Percentiles rank a stretch among this genome's conserved stretches.
phyloP scores from a whole-genome alignment of 2,888 invertebrate genomes.

The Tipula lateralis region DNA sequence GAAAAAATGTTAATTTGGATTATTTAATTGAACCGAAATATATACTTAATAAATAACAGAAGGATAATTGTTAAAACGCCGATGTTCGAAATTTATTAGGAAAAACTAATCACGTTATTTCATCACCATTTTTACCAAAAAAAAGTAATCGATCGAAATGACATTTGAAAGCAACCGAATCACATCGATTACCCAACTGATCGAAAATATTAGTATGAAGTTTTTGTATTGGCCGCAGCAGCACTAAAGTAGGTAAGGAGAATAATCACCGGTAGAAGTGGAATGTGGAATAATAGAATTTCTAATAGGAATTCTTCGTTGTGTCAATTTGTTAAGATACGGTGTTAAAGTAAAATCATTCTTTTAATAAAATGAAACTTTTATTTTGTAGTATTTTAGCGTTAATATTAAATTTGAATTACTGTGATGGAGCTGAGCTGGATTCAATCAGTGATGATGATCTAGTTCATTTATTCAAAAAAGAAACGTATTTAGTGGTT shows the following conservation, averaged over 20 bases:
- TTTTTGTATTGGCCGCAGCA: background rate
- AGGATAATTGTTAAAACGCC: background rate
- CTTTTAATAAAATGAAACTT: background rate
- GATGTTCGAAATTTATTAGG: background rate
- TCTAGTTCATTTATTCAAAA: constrained; percentile 67
- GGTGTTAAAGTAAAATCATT: too few species aligned
- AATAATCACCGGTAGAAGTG: too few species aligned
- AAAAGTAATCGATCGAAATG: background rate
- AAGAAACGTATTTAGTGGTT: constrained; percentile 74
- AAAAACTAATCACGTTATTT: constrained; percentile 14
- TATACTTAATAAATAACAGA: background rate
- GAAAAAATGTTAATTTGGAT: background rate
- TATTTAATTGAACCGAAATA: background rate
- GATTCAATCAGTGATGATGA: constrained; percentile 71
- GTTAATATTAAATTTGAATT: background rate
- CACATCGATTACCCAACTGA: background rate
- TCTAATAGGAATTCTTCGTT: too few species aligned
- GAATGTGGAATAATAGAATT: too few species aligned
- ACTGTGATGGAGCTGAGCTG: background rate
- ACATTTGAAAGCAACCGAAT: background rate
- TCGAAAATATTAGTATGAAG: background rate
- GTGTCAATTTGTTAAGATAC: too few species aligned
- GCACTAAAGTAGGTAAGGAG: background rate
- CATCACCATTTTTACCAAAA: background rate
- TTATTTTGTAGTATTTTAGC: background rate